Evolutionary conservation across 2,113 vertebrate species (phyloP).

Genomic region (Tricholaema leucomelas): DNA sequence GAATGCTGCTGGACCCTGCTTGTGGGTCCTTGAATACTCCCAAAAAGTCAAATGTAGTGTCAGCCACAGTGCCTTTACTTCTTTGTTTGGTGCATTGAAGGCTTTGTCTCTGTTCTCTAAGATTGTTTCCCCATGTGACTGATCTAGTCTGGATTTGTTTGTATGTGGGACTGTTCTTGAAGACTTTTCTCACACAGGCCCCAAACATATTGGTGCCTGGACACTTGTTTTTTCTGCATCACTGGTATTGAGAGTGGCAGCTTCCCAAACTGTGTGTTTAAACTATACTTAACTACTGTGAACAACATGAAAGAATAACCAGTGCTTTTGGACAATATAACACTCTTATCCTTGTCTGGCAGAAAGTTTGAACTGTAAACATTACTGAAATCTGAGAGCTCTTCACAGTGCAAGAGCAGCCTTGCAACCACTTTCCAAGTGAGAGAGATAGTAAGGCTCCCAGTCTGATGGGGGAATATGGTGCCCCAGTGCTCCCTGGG

Average conservation of each 20-base stretch:
- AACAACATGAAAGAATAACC: not conserved
- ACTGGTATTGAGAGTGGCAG: too few relatives aligned
- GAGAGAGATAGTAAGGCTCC: not conserved
- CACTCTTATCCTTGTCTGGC: not conserved
- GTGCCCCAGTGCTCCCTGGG: not conserved
- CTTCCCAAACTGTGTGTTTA: not conserved
- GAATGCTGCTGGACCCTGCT: not conserved
- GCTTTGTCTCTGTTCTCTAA: not conserved
- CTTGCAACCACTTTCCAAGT: not conserved
- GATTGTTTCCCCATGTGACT: not conserved
- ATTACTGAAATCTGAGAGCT: not conserved
- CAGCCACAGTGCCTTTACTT: not conserved
- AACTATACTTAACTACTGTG: not conserved
- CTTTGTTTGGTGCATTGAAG: not conserved
- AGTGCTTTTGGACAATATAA: not conserved
- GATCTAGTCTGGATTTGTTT: not conserved
- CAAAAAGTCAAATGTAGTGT: not conserved
- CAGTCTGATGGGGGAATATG: not conserved
- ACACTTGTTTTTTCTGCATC: not conserved
- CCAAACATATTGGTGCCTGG: not conserved
- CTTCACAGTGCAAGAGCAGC: not conserved
- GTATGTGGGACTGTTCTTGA: not conserved
- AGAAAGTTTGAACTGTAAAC: not conserved
- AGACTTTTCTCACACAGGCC: not conserved
- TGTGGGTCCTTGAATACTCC: not conserved